Evolutionary conservation across 2,797 vertebrate species (phyloP).

Genomic region (Enteromius fasciolatus): DNA sequence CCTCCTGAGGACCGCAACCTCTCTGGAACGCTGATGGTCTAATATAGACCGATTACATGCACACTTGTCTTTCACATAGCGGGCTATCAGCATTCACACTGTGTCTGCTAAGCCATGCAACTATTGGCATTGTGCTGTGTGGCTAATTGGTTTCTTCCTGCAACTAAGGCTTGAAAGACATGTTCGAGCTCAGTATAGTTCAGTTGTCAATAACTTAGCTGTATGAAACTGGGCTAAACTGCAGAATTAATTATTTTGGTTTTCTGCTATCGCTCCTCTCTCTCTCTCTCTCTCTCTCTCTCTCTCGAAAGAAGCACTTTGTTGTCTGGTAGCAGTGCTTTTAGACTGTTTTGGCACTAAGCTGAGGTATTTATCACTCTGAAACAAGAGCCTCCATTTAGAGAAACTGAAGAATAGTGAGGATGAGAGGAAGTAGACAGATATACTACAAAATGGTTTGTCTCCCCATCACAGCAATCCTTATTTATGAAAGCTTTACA

Average conservation of each 20-base stretch:
- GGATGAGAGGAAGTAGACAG: conserved; percentile 8
- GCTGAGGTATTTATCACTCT: conserved; percentile 50
- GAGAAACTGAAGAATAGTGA: conserved; percentile 25
- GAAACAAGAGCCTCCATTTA: conserved; percentile 44
- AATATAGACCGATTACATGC: conserved; percentile 12
- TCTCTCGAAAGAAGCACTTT: conserved; percentile 27
- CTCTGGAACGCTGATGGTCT: not conserved
- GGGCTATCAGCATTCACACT: conserved; percentile 11
- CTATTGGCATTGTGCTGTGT: conserved; percentile 35
- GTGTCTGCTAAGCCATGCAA: conserved; percentile 2
- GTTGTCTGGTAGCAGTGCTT: conserved; percentile 29
- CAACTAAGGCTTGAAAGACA: not conserved
- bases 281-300: too few relatives aligned
- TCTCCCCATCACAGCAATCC: not conserved
- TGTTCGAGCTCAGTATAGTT: not conserved
- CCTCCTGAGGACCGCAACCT: not conserved
- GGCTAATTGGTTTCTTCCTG: conserved; percentile 29
- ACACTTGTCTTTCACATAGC: not conserved
- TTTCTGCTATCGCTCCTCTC: not conserved
- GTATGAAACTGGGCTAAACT: not conserved
- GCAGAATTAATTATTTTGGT: conserved; percentile 3
- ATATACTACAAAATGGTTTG: conserved; percentile 15
- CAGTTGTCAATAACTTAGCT: conserved; percentile 2
- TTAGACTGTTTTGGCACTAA: conserved; percentile 40
- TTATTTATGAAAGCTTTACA: not conserved